Percentiles rank a stretch among this genome's conserved stretches.
These are phyloP conservation scores for Beris morrisii DNA, from an alignment of 2,888 invertebrate genomes.

Conservation along the genomic window DNA sequence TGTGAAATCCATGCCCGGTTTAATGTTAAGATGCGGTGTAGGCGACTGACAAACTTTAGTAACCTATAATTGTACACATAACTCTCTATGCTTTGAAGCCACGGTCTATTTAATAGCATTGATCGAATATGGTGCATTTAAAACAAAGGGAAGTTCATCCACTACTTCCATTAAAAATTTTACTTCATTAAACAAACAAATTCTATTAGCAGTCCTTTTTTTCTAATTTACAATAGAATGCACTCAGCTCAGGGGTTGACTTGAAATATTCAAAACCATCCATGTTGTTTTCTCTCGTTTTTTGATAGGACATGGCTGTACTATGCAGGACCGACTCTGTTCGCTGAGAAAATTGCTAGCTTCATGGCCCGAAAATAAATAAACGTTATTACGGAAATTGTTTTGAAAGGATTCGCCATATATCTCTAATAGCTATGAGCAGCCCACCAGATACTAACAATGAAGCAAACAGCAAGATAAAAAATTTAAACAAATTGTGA, in stretches of 20 bases:
- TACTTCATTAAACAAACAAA: conserved; percentile 25
- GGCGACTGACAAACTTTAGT: no score
- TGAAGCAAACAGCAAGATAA: conserved; percentile 21
- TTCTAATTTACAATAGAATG: not conserved
- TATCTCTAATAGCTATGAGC: conserved; percentile 4
- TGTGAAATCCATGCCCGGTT: no score
- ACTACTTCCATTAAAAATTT: not conserved
- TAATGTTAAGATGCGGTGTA: no score
- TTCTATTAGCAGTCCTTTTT: conserved; percentile 10
- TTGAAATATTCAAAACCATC: conserved; percentile 17
- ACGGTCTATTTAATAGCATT: no score
- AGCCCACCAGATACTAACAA: conserved; percentile 18
- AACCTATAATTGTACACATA: no score
- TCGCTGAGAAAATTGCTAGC: conserved; percentile 2
- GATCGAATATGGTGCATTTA: no score
- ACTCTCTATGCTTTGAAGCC: no score
- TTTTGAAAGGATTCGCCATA: conserved; percentile 24
- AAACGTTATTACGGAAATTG: conserved; percentile 26
- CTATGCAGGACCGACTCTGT: no score
- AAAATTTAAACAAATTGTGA: conserved; percentile 32
- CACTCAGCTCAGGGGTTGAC: conserved; percentile 18
- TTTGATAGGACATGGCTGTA: not conserved
- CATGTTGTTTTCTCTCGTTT: not conserved
- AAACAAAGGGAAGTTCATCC: no score
- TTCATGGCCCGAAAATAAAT: conserved; percentile 21